Conservation (phyloP, 2,888 invertebrate genomes). For the Deroplatys truncata region DNA sequence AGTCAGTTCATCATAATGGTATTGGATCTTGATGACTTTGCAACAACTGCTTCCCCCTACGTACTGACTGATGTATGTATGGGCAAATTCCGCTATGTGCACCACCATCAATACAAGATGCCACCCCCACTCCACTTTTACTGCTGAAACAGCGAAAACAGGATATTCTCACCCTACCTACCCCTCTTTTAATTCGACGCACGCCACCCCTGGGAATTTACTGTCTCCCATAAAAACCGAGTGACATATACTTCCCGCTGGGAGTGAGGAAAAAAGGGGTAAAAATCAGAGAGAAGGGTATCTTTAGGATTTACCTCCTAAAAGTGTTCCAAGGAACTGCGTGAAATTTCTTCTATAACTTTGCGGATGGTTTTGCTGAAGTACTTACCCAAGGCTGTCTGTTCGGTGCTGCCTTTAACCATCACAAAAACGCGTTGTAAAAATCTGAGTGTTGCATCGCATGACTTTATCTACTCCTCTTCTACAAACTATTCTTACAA, state of each 20-base stretch:
- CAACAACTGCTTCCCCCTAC: neutral
- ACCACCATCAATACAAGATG: neutral
- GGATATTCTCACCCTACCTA: neutral
- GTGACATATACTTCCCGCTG: neutral
- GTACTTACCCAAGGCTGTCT: neutral
- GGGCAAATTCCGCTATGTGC: neutral
- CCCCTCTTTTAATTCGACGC: neutral
- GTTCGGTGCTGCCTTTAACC: too few relatives aligned
- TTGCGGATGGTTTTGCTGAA: neutral
- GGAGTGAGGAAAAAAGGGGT: neutral
- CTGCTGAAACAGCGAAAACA: neutral
- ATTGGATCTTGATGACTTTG: neutral
- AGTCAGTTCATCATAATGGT: neutral
- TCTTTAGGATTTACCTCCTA: neutral
- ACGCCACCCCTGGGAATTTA: neutral
- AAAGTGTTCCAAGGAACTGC: neutral
- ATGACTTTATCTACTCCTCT: too few relatives aligned
- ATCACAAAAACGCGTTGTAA: too few relatives aligned
- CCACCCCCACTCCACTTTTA: neutral
- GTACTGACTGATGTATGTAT: neutral
- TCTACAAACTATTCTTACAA: too few relatives aligned
- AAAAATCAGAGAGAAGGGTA: neutral
- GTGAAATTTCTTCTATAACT: neutral
- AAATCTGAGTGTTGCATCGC: too few relatives aligned
- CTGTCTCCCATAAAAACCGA: neutral